Percentiles rank a stretch among this genome's conserved stretches.
These are phyloP conservation scores for Puntigrus tetrazona DNA, from an alignment of 2,113 vertebrate genomes.

Conservation along the genomic window DNA sequence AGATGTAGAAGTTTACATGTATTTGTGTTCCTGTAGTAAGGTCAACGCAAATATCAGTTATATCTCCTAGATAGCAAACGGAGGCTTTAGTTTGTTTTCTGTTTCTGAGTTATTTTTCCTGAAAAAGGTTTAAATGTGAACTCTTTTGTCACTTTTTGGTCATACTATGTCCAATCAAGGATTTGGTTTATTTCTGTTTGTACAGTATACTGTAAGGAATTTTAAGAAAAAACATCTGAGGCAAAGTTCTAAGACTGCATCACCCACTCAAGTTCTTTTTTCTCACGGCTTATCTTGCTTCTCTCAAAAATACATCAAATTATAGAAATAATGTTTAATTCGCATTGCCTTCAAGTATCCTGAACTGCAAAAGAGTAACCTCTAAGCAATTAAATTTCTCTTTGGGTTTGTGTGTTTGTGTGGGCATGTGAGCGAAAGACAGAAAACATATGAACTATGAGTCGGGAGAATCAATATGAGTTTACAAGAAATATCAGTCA, in stretches of 20 bases:
- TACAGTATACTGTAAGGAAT: not conserved
- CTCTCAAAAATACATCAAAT: not conserved
- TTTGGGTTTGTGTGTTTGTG: slow-evolving; percentile 14
- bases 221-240: not conserved
- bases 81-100: not conserved
- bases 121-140: not conserved
- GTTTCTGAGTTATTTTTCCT: not conserved
- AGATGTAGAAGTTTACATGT: not conserved
- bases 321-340: not conserved
- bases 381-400: not conserved
- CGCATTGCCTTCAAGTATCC: not conserved
- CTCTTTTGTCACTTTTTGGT: too few relatives aligned
- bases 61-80: not conserved
- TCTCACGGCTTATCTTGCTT: not conserved
- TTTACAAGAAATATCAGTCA: slow-evolving; percentile 29
- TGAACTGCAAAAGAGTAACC: not conserved
- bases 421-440: not conserved
- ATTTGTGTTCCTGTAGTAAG: not conserved
- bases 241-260: not conserved
- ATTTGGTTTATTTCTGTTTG: not conserved
- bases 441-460: not conserved
- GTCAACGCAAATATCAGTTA: not conserved
- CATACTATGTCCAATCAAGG: not conserved
- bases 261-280: not conserved
- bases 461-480: not conserved